These are phyloP conservation scores for Spodoptera litura DNA, from an alignment of 1,140 invertebrate genomes.

Conservation along the genomic window DNA sequence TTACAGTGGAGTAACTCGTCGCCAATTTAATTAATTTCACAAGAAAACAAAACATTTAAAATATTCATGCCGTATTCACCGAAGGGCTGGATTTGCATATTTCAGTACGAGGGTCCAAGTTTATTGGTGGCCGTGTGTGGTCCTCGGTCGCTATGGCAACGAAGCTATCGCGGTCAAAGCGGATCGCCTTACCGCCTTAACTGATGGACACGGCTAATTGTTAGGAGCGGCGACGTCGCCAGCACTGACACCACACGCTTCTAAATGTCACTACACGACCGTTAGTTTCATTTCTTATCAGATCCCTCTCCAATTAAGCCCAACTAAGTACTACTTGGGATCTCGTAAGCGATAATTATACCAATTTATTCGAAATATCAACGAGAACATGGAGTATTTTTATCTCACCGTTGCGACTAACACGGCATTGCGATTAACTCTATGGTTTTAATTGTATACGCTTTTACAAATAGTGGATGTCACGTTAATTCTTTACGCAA, in stretches of 20 bases:
- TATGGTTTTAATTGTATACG: slow-evolving; percentile 38
- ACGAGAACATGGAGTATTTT: slow-evolving; percentile 34
- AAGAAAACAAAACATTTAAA: slow-evolving; percentile 61
- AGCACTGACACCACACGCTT: slow-evolving; percentile 61
- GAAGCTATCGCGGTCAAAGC: slow-evolving; percentile 64
- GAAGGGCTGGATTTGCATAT: slow-evolving; percentile 76
- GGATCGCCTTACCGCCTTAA: slow-evolving; percentile 69
- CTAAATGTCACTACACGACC: slow-evolving; percentile 69
- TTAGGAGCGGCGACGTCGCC: slow-evolving; percentile 53
- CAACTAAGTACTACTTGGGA: slow-evolving; percentile 45
- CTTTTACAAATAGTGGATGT: slow-evolving; percentile 36
- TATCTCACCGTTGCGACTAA: background rate
- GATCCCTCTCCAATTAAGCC: slow-evolving; percentile 56
- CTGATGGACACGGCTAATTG: slow-evolving; percentile 82
- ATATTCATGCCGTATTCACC: slow-evolving; percentile 69
- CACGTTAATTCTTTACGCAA: slow-evolving; percentile 34
- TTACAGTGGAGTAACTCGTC: slow-evolving; percentile 36
- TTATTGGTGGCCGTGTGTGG: slow-evolving; percentile 77
- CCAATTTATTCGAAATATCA: slow-evolving; percentile 44
- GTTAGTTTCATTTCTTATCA: slow-evolving; percentile 59
- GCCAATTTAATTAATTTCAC: slow-evolving; percentile 59
- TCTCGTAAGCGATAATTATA: slow-evolving; percentile 41
- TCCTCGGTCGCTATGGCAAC: slow-evolving; percentile 78
- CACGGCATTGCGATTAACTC: slow-evolving; percentile 23
- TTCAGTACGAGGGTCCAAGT: slow-evolving; percentile 58